Percentiles rank a stretch among this genome's conserved stretches.
phyloP scores from a whole-genome alignment of 2,797 vertebrate species.

The Pipistrellus pygmaeus region DNA sequence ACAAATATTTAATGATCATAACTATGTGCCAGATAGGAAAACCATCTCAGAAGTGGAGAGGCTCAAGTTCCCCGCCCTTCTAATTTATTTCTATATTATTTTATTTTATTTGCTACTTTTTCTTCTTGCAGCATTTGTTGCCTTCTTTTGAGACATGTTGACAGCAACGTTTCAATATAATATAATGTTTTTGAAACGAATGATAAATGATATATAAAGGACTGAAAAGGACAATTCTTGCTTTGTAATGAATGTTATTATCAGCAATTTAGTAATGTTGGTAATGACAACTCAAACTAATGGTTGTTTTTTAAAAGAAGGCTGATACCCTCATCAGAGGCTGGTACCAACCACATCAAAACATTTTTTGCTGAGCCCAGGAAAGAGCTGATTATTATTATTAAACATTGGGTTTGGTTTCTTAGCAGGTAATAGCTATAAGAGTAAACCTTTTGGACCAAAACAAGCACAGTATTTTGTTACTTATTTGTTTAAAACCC shows the following conservation, averaged over 20 bases:
- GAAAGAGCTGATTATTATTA: slow-evolving; percentile 59
- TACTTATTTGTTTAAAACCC: slow-evolving; percentile 64
- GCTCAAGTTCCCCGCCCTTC: not conserved
- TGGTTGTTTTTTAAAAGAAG: slow-evolving; percentile 43
- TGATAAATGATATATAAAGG: slow-evolving; percentile 26
- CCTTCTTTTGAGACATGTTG: slow-evolving; percentile 3
- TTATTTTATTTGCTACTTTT: slow-evolving; percentile 50
- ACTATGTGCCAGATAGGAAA: not conserved
- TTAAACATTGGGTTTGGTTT: slow-evolving; percentile 41
- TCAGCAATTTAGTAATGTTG: slow-evolving; percentile 36
- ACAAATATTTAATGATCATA: slow-evolving; percentile 36
- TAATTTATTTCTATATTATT: slow-evolving; percentile 29
- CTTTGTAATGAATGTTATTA: slow-evolving; percentile 25
- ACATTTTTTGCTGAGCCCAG: slow-evolving; percentile 11
- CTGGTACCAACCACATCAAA: slow-evolving; percentile 48
- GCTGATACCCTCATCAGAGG: slow-evolving; percentile 18
- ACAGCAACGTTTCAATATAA: slow-evolving; percentile 8
- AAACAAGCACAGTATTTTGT: slow-evolving; percentile 54
- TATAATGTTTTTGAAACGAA: slow-evolving; percentile 37
- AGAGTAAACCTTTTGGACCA: slow-evolving; percentile 26
- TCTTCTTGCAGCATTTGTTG: not conserved
- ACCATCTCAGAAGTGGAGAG: not conserved
- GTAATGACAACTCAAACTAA: slow-evolving; percentile 44
- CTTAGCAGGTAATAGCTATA: slow-evolving; percentile 10
- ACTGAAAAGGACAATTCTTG: slow-evolving; percentile 39